Evolutionary conservation across 2,113 vertebrate genomes (phyloP), one percentile per base, ranked within the genome.

Genomic region (Microtus ochrogaster): DNA sequence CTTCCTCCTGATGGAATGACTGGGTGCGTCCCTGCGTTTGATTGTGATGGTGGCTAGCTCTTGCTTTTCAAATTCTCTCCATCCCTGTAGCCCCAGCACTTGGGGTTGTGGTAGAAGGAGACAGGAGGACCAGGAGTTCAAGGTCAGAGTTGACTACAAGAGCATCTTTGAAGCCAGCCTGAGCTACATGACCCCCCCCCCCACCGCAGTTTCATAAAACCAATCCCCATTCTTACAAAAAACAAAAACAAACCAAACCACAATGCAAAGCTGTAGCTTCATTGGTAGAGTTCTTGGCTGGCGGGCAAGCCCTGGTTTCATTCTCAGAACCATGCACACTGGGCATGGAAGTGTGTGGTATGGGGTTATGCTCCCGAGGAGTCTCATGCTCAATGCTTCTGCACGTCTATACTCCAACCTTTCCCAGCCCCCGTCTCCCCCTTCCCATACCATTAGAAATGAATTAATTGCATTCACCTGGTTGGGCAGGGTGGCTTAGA

Each of bases 1-100:
- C n/a, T 0, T 30, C 10, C 41, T n/a, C 24, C 72, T 0, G 0
- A 5, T 21, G 28, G 41, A 3, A 22, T 30, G 61, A 49, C 47
- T 76, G 4, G 2, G 39, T 14, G 73, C 10, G 2, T 58, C 58
- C 55, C 17, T 21, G 55, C 17, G 0, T 19, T 19, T 4, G 55
- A 19, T 58, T 55, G 55, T 61, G 58, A 22, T 63, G 61, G 61
- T 63, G 61, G 3, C 9, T 33, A 28, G 61, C 39, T 65, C 78
- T 81, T 78, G 28, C 36, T 39, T 83, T 7, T 41, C 3, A 16
- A 26, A 39, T 39, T n/a, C 33, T 81, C 30, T 63, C 81, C 58
- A 28, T 63, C 28, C 55, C 36, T 58, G 36, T n/a, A n/a, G 49
- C 22, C 8, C 52, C 52, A 58, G 52, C 19, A 39, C 36, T 55